A percentile compares a stretch with the other conserved stretches of the same genome.
Evolutionary conservation across 2,113 vertebrate species (phyloP).

Genomic region (Chlamydotis undulata): DNA sequence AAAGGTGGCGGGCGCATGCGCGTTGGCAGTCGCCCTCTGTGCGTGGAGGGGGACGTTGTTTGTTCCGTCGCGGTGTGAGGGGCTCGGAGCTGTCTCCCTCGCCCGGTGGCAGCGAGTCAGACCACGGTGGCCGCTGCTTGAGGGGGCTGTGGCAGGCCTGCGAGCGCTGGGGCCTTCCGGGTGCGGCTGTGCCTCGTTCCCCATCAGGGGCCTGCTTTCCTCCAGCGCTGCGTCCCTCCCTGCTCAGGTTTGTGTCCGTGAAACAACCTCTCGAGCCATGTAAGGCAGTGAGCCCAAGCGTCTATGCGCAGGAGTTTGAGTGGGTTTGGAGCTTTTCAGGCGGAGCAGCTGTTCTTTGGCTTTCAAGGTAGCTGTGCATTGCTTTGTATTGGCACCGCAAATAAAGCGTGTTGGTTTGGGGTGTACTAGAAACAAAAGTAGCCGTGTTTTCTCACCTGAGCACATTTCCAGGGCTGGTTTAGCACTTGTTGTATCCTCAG

Average conservation of each 20-base stretch:
- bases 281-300: not conserved
- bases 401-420: fast-evolving
- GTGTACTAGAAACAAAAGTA: fast-evolving
- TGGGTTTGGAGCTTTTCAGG: not conserved
- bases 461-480: fast-evolving
- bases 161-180: no score
- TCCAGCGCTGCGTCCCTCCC: no score
- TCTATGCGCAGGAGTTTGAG: not conserved
- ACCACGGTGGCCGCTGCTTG: no score
- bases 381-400: fast-evolving
- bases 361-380: fast-evolving
- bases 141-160: no score
- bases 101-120: no score
- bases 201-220: no score
- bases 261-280: fast-evolving
- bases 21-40: fast-evolving
- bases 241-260: no score
- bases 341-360: not conserved
- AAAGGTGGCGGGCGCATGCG: fast-evolving
- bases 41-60: fast-evolving
- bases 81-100: no score
- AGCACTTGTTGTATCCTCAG: fast-evolving
- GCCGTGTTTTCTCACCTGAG: fast-evolving
- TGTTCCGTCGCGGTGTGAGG: fast-evolving
- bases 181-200: fast-evolving